Evolutionary conservation across 2,797 vertebrate genomes (phyloP).

Genomic region (Betta splendens): DNA sequence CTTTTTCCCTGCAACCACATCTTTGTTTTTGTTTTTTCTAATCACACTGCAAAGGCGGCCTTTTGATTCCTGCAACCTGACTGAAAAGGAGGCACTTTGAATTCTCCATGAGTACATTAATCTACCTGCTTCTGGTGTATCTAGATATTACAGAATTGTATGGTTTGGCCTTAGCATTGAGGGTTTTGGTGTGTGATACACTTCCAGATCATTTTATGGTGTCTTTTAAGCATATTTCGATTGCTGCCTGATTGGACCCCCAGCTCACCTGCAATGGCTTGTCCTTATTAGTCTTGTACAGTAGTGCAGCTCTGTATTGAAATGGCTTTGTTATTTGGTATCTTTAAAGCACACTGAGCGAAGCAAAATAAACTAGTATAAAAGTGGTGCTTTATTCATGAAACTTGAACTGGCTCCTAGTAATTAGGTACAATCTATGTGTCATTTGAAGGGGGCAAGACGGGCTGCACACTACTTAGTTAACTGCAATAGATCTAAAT

Average conservation of each 20-base stretch:
- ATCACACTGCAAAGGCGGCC: conserved; percentile 73
- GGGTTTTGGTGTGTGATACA: conserved; percentile 47
- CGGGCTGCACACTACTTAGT: conserved; percentile 22
- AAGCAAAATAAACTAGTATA: conserved; percentile 74
- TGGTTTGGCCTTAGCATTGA: conserved; percentile 54
- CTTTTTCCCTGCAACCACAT: conserved; percentile 37
- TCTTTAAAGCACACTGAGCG: conserved; percentile 74
- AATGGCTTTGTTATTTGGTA: conserved; percentile 73
- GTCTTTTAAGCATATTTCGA: conserved; percentile 63
- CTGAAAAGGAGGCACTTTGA: conserved; percentile 73
- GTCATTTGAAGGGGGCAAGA: conserved; percentile 26
- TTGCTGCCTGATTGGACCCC: conserved; percentile 65
- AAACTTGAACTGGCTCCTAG: conserved; percentile 66
- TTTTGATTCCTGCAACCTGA: conserved; percentile 78
- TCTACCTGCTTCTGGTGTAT: conserved; percentile 69
- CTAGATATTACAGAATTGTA: conserved; percentile 53
- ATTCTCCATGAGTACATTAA: conserved; percentile 63
- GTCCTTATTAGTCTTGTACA: conserved; percentile 70
- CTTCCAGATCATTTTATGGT: conserved; percentile 62
- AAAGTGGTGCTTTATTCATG: conserved; percentile 79
- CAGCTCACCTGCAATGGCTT: conserved; percentile 67
- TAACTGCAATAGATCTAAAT: conserved; percentile 14
- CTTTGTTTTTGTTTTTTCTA: conserved; percentile 41
- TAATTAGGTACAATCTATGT: conserved; percentile 21
- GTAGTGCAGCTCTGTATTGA: conserved; percentile 71